These are phyloP conservation scores for Kryptolebias marmoratus DNA, from an alignment of 2,113 vertebrate genomes.

Conservation along the genomic window DNA sequence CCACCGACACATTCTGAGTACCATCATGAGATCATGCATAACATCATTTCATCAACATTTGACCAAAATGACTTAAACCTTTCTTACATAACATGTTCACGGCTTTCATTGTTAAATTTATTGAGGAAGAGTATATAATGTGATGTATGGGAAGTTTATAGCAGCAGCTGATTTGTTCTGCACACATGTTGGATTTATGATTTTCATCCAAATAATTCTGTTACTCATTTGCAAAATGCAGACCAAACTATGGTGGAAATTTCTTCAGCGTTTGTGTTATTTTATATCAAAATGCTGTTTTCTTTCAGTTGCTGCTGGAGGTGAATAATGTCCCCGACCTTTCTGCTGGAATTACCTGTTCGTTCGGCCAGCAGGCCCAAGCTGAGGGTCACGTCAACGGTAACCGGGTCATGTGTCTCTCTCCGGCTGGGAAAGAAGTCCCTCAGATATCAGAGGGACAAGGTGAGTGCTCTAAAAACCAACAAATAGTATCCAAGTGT, in stretches of 20 bases:
- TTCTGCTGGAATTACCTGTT: constrained; percentile 85
- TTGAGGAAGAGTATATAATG: constrained; percentile 12
- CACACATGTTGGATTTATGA: neutral
- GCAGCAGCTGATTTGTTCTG: constrained; percentile 4
- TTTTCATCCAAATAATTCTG: neutral
- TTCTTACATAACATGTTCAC: too few species aligned
- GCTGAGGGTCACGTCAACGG: constrained; percentile 88
- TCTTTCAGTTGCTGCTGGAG: constrained; percentile 84
- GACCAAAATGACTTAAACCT: too few species aligned
- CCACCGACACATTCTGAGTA: too few species aligned
- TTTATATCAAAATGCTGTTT: neutral
- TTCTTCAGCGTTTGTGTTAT: neutral
- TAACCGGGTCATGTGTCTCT: constrained; percentile 87
- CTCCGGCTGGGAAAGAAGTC: constrained; percentile 87
- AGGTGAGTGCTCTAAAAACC: constrained; percentile 75
- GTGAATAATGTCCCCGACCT: constrained; percentile 91
- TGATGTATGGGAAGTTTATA: constrained; percentile 16
- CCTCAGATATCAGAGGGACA: constrained; percentile 89
- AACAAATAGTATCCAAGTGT: neutral
- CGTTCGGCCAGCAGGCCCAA: constrained; percentile 88
- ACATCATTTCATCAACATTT: too few species aligned
- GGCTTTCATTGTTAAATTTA: too few species aligned
- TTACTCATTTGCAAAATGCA: neutral
- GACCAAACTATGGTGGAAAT: neutral
- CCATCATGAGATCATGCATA: too few species aligned